Conservation (phyloP, 2,888 invertebrate species). For the Griposia aprilina region DNA sequence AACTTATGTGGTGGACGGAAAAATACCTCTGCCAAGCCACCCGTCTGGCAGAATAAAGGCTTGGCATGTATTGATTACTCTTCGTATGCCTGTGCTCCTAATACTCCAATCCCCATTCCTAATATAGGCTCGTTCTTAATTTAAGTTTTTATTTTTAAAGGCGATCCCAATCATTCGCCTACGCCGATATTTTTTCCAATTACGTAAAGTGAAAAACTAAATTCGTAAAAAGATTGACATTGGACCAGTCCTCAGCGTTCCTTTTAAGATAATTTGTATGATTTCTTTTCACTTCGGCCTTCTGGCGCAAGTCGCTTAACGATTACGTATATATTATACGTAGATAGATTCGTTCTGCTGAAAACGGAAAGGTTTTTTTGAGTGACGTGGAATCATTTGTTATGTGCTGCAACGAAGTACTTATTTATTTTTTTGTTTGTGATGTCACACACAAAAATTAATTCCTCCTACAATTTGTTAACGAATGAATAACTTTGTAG, state of each 20-base stretch:
- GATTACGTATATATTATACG: slow-evolving; percentile 55
- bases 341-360: slow-evolving; percentile 66
- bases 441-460: background rate
- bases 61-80: slow-evolving; percentile 31
- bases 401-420: slow-evolving; percentile 55
- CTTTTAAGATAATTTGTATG: slow-evolving; percentile 79
- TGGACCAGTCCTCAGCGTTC: slow-evolving; percentile 67
- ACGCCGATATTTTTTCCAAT: slow-evolving; percentile 58
- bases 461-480: background rate
- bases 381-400: slow-evolving; percentile 71
- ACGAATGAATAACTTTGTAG: background rate
- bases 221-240: slow-evolving; percentile 73
- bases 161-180: slow-evolving; percentile 46
- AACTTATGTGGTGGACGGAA: background rate
- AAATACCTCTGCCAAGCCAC: slow-evolving; percentile 19
- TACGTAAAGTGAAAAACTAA: slow-evolving; percentile 66
- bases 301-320: slow-evolving; percentile 57
- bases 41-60: slow-evolving; percentile 19
- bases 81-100: slow-evolving; percentile 22
- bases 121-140: slow-evolving; percentile 29
- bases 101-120: slow-evolving; percentile 7
- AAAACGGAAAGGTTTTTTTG: slow-evolving; percentile 71
- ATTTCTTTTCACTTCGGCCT: slow-evolving; percentile 72
- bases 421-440: slow-evolving; percentile 1
- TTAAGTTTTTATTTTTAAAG: slow-evolving; percentile 58